Conservation (phyloP, 2,113 vertebrate species). For the Labeo catla region DNA sequence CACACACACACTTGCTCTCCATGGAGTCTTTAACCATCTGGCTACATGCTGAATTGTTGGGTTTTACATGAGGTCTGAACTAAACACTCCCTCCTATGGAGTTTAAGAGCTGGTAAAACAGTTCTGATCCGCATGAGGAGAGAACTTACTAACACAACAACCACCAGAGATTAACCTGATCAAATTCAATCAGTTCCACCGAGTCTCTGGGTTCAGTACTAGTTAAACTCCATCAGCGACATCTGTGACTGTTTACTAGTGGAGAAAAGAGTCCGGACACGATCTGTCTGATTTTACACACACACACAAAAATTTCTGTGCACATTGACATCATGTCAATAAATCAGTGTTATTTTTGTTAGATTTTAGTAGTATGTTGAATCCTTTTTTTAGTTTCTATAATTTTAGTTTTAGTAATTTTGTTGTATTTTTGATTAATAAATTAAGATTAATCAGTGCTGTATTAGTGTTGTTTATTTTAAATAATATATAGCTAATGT, state of each 20-base stretch:
- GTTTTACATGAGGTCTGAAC: constrained; percentile 62
- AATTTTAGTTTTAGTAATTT: too few relatives aligned
- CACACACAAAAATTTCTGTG: too few relatives aligned
- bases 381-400: too few relatives aligned
- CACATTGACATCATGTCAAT: too few relatives aligned
- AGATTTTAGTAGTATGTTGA: too few relatives aligned
- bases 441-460: too few relatives aligned
- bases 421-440: too few relatives aligned
- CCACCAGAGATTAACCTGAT: not conserved
- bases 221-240: not conserved
- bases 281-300: too few relatives aligned
- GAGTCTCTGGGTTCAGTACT: not conserved
- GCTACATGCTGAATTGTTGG: constrained; percentile 68
- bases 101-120: constrained; percentile 35
- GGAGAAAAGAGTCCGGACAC: too few relatives aligned
- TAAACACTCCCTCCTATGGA: constrained; percentile 54
- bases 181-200: not conserved
- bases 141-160: constrained; percentile 31
- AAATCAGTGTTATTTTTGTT: too few relatives aligned
- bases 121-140: not conserved
- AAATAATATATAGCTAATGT: too few relatives aligned
- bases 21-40: constrained; percentile 69
- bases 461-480: too few relatives aligned
- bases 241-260: not conserved
- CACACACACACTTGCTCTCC: constrained; percentile 47